These are phyloP conservation scores for Whitmania pigra DNA, from an alignment of 1,140 invertebrate species.

Conservation along the genomic window DNA sequence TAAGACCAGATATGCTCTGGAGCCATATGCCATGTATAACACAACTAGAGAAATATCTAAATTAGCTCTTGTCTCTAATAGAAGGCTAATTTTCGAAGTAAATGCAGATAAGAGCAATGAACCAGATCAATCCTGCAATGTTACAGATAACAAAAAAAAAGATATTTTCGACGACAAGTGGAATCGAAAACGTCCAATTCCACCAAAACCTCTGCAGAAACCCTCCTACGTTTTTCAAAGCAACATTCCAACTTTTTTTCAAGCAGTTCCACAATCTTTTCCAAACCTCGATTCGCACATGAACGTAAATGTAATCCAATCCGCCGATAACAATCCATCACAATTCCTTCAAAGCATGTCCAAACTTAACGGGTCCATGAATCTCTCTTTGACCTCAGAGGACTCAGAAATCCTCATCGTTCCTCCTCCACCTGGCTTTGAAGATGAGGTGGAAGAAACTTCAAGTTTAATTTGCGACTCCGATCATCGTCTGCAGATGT, in stretches of 20 bases:
- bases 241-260: too few species aligned
- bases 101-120: neutral
- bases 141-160: neutral
- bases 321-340: too few species aligned
- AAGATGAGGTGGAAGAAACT: slow-evolving; percentile 5
- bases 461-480: too few species aligned
- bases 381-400: neutral
- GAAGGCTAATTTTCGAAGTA: neutral
- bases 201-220: too few species aligned
- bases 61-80: slow-evolving; percentile 4
- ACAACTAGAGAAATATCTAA: neutral
- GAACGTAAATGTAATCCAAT: too few species aligned
- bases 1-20: neutral
- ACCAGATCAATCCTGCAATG: neutral
- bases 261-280: too few species aligned
- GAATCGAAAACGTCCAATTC: too few species aligned
- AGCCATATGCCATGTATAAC: slow-evolving; percentile 1
- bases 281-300: too few species aligned
- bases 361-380: neutral
- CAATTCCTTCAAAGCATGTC: too few species aligned
- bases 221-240: too few species aligned
- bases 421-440: slow-evolving; percentile 20
- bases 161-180: neutral
- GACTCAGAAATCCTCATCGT: neutral
- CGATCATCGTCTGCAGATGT: too few species aligned